Conservation (phyloP, 2,888 invertebrate genomes). For the Pollenia labialis region DNA sequence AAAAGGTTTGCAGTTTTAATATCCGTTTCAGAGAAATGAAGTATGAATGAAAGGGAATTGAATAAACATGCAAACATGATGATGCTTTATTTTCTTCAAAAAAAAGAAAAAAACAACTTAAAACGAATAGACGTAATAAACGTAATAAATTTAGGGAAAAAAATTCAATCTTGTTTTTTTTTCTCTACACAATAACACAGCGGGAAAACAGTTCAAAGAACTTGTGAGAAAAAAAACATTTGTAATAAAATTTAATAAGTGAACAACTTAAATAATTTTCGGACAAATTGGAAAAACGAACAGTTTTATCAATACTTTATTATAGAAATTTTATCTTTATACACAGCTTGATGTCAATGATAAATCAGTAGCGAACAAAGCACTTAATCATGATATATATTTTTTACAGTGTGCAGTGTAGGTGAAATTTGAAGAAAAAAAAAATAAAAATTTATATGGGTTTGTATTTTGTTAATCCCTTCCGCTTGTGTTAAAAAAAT, state of each 20-base stretch:
- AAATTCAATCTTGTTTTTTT: background rate
- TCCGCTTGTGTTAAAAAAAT: no score
- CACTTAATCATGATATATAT: background rate
- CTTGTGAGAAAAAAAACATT: background rate
- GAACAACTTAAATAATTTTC: constrained; percentile 6
- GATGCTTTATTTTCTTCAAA: constrained; percentile 29
- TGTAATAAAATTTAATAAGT: constrained; percentile 22
- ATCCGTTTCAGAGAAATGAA: constrained; percentile 24
- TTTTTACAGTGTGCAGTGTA: no score
- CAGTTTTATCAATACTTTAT: background rate
- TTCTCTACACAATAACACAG: background rate
- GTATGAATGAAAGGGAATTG: constrained; percentile 31
- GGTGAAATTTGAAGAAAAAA: no score
- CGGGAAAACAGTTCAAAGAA: constrained; percentile 18
- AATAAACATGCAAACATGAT: constrained; percentile 52
- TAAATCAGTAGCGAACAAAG: background rate
- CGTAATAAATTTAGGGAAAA: background rate
- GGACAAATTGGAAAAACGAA: constrained; percentile 2
- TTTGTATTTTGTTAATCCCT: no score
- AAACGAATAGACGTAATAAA: background rate
- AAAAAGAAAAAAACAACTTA: background rate
- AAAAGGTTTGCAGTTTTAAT: constrained; percentile 40
- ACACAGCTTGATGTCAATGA: background rate
- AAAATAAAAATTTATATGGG: no score
- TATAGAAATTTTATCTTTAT: background rate